Evolutionary conservation across 2,888 invertebrate species (phyloP).

Genomic region (Parasteatoda lunata): DNA sequence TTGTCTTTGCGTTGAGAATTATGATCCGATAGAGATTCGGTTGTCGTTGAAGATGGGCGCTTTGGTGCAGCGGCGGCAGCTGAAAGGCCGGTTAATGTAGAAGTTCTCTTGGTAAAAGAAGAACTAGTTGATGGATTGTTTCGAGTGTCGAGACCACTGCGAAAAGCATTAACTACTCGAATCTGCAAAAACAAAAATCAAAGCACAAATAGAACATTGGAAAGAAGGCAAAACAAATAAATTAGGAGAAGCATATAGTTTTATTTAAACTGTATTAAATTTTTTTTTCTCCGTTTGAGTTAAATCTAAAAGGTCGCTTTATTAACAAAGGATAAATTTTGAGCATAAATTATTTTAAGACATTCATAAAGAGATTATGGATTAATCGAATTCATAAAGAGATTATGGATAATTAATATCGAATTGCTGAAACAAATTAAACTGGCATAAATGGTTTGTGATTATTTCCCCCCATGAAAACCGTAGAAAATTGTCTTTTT

Average conservation of each 20-base stretch:
- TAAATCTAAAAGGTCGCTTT: not conserved
- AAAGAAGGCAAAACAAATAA: too few relatives aligned
- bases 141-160: conserved; percentile 98
- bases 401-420: too few relatives aligned
- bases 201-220: not conserved
- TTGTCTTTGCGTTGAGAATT: not conserved
- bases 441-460: too few relatives aligned
- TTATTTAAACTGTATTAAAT: not conserved
- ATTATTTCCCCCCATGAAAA: too few relatives aligned
- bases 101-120: conserved; percentile 90
- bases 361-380: not conserved
- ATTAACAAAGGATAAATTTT: not conserved
- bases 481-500: too few relatives aligned
- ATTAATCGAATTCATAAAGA: not conserved
- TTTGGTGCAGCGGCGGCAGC: conserved; percentile 77
- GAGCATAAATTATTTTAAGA: not conserved
- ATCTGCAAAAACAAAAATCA: conserved; percentile 81
- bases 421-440: too few relatives aligned
- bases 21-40: conserved; percentile 14
- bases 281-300: not conserved
- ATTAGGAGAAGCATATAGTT: not conserved
- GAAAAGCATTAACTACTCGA: conserved; percentile 99
- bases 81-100: conserved; percentile 89
- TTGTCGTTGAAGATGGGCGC: conserved; percentile 29
- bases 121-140: conserved; percentile 94